Evolutionary conservation across 1,140 invertebrate genomes (phyloP), one percentile per base, ranked within the genome.

Genomic region (Drosophila jambulina): DNA sequence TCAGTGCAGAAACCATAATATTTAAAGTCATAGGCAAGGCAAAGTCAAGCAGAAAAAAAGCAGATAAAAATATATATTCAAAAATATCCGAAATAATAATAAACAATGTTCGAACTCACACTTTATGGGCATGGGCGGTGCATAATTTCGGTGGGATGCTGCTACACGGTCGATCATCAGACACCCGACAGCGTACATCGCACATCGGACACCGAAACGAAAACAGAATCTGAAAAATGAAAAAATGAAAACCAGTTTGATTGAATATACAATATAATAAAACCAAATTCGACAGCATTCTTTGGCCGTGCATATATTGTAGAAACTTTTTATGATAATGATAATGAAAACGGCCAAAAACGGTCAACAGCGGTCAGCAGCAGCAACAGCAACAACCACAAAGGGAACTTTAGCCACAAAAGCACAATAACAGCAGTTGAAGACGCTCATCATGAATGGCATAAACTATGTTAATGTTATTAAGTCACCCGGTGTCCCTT

Each of bases 241-340:
- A 56, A 69, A 78, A 78, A 61, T 62, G 48, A 57, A 81, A 85
- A 87, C 84, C 80, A 67, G 84, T 87, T 87, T 79, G 48, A 72
- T 79, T 71, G 49, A 62, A 78, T 72, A 77, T 76, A 74, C 74
- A 83, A 80, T 60, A 72, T 76, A 80, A 79, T 88, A 83, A 83
- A 87, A 87, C 71, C 80, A 56, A 80, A 88, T 65, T 87, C 68
- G 81, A 75, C 84, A 84, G 69, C 80, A 87, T 87, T 87, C 80
- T 87, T 87, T 49, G 60, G 82, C 71, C 53, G 77, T 84, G 85
- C 80, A 88, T 79, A 76, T 64, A 76, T 82, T 79, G 79, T 75
- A 79, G 86, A 88, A 83, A 81, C 74, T 80, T 84, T 69, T 69
- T 84, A 88, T 80, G 57, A 87, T 72, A 72, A 79, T 78, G 75